Conservation (phyloP, 2,113 vertebrate genomes). For the Spea multiplicata region DNA sequence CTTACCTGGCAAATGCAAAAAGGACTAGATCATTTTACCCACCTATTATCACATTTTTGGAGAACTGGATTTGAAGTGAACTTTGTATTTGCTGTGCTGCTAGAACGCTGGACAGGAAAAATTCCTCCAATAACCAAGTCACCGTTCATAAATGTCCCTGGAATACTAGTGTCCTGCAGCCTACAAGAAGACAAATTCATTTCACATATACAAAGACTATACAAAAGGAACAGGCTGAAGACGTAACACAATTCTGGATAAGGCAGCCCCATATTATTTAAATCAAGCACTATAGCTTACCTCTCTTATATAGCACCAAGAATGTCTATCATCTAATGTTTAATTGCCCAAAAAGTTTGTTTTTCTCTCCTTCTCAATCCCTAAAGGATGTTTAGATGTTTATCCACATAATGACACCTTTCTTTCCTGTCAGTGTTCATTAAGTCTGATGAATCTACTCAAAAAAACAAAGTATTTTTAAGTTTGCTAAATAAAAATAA, state of each 20-base stretch:
- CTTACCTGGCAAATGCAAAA: too few relatives aligned
- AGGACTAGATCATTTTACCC: background rate
- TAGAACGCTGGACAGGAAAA: slow-evolving; percentile 20
- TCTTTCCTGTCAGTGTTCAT: slow-evolving; percentile 32
- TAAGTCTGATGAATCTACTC: slow-evolving; percentile 19
- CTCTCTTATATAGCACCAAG: slow-evolving; percentile 12
- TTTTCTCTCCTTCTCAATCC: background rate
- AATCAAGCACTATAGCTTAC: background rate
- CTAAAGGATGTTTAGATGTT: slow-evolving; percentile 13
- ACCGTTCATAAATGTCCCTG: slow-evolving; percentile 15
- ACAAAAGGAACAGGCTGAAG: background rate
- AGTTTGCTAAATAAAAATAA: background rate
- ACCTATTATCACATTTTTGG: slow-evolving; percentile 21
- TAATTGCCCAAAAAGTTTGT: slow-evolving; percentile 29
- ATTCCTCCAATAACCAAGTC: slow-evolving; percentile 37
- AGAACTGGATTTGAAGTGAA: slow-evolving; percentile 4
- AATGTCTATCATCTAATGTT: slow-evolving; percentile 19
- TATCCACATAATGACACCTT: slow-evolving; percentile 15
- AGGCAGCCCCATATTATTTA: slow-evolving; percentile 9
- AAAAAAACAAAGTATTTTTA: too few relatives aligned
- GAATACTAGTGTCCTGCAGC: slow-evolving; percentile 18
- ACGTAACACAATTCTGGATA: background rate
- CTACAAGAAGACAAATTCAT: background rate
- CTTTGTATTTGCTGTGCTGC: background rate
- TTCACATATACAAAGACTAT: slow-evolving; percentile 12